A percentile compares a stretch with the other conserved stretches of the same genome.
phyloP scores from a whole-genome alignment of 2,888 invertebrate genomes.

The Platycnemis pennipes region DNA sequence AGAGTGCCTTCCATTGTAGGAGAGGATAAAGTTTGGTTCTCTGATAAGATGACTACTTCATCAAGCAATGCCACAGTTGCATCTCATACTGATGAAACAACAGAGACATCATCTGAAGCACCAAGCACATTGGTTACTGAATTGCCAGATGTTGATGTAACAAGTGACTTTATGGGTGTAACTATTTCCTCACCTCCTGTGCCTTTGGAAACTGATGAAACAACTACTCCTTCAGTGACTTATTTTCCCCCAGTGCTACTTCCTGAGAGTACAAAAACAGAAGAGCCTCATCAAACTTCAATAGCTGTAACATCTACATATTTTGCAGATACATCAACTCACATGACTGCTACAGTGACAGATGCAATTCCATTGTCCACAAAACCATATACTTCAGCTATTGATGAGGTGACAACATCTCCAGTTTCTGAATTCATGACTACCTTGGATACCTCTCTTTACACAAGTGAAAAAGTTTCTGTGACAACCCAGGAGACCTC shows the following conservation, averaged over 20 bases:
- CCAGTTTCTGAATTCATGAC: neutral
- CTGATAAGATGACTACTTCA: conserved; percentile 62
- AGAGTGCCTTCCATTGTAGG: conserved; percentile 17
- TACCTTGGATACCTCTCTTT: neutral
- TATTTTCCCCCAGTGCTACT: conserved; percentile 48
- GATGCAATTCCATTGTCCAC: neutral
- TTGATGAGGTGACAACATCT: neutral
- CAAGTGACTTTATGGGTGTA: neutral
- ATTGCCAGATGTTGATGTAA: neutral
- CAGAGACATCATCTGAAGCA: neutral
- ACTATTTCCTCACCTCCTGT: neutral
- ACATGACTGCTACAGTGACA: conserved; percentile 38
- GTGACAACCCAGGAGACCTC: neutral
- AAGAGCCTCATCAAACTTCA: conserved; percentile 68
- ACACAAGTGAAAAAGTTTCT: conserved; percentile 17
- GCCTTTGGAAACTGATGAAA: neutral
- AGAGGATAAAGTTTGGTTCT: conserved; percentile 52
- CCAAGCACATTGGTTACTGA: neutral
- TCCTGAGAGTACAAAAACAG: conserved; percentile 69
- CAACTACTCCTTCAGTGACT: neutral
- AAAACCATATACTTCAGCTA: neutral
- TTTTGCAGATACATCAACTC: conserved; percentile 70
- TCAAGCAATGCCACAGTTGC: conserved; percentile 71
- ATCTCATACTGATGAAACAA: conserved; percentile 37
- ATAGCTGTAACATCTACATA: conserved; percentile 70